Base-by-base conservation (phyloP, 2,797 vertebrate genomes). In the Alectoris magna region DNA sequence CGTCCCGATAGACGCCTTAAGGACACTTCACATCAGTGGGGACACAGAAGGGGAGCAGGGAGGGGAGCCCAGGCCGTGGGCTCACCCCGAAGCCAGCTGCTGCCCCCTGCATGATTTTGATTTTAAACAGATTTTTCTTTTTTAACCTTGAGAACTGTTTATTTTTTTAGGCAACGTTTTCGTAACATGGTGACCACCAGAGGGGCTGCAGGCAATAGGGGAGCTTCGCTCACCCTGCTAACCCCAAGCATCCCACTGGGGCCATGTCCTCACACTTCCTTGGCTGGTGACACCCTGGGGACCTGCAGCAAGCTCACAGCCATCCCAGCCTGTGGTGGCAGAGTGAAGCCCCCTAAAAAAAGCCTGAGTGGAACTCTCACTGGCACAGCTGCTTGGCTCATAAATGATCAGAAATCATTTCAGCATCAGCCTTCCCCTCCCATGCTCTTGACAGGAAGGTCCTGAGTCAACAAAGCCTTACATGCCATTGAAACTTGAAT, bases 1-100 rank as follows among this genome's bases (percentile, higher is more conserved):
- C 98, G 10, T 98, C 98, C 96, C 98, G 98, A 96, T 99, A 97
- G 87, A 68, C 2, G 56, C 82, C 88, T 88, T 85, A 85, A 63
- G 41, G 87, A 67, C 60, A 1, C 26, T 2, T 4, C 13, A n/a
- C 27, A 10, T 36, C 84, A 58, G 11, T 60, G 0, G 26, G 73
- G 79, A 59, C 43, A 0, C 2, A 7, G 78, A 53, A 44, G 44
- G 46, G 46, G 31, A 51, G 12, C 0, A 2, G 12, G 39, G 24
- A 34, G 39, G 7, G 7, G 36, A 24, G 77, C 81, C 81, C 11
- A 27, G 4, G 1, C 34, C 1, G 0, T 4, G 73, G 77, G 70
- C 70, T 87, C 1, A 0, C 24, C 67, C 67, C 39, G 4, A 31
- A 21, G 41, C 17, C 43, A 11, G 15, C 15, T 5, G 3, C 69